phyloP scores from a whole-genome alignment of 2,113 vertebrate species.

The Grallaria varia region DNA sequence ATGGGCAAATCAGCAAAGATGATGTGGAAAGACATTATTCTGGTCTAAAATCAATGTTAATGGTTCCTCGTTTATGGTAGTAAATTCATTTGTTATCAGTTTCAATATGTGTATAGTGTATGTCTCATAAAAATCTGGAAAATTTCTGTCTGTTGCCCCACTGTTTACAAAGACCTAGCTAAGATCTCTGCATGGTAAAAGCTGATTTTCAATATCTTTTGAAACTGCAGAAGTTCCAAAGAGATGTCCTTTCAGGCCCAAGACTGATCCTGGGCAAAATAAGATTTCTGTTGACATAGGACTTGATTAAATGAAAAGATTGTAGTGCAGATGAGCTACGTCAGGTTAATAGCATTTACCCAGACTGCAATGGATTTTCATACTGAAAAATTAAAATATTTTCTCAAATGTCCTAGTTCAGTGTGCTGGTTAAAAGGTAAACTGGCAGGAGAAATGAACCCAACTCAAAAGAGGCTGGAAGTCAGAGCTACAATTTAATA shows the following conservation, averaged over 20 bases:
- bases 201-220: neutral
- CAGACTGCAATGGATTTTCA: neutral
- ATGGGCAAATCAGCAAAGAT: neutral
- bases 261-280: neutral
- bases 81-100: neutral
- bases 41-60: neutral
- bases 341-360: neutral
- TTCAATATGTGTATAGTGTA: neutral
- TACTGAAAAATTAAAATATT: neutral
- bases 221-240: neutral
- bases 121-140: neutral
- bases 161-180: neutral
- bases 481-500: too few species aligned
- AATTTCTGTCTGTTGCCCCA: neutral
- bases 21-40: neutral
- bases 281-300: neutral
- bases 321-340: neutral
- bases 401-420: neutral
- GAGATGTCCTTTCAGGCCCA: neutral
- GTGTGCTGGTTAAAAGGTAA: too few species aligned
- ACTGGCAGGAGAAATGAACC: too few species aligned
- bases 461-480: too few species aligned
- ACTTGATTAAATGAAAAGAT: neutral
- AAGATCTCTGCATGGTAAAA: neutral
- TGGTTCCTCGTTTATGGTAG: neutral